Base-by-base conservation (phyloP, 2,888 invertebrate genomes). In the Apoda limacodes region DNA sequence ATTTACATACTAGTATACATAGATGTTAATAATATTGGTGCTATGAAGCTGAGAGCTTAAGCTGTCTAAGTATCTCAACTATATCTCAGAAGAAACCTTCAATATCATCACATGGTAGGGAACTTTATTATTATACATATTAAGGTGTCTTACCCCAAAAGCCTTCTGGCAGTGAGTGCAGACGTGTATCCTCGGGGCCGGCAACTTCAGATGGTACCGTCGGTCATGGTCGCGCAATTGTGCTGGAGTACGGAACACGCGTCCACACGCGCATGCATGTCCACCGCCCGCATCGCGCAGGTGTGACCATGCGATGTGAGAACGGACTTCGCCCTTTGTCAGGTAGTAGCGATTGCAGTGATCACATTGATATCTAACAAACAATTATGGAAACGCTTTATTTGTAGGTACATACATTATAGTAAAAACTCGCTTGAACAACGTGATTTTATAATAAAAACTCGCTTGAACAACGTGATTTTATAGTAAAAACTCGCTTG, bases 301-400 rank as follows among this genome's bases (percentile, higher is more conserved):
- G 52, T 64, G 63, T 30, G 61, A 50, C 63, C 63, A 64, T 35
- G 42, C 40, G 36, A 63, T 61, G 53, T 64, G 63, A 5, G 61
- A 33, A 2, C 65, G 54, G 7, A 64, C 50, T 44, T 64, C 65
- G 45, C 55, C 60, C 31, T 64, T 64, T 0, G 61, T 55, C 37
- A 53, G 50, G 53, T 60, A 64, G 23, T 43, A 30, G 5, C 54
- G 54, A 31, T 52, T 43, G 49, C 64, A 64, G 43, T 63, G 39
- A 42, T 58, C 60, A 42, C 63, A 64, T 30, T 62, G 50, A 50
- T 51, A 63, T 19, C 63, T 64, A 32, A 0, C 4, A 9, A 3
- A 7, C 9, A 6, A 14, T n/a, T n/a, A n/a, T n/a, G n/a, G 12
- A 5, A 7, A 26, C 14, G 15, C 15, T 5, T 4, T 9, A 10